Evolutionary conservation across 2,113 vertebrate species (phyloP), one percentile per base, ranked within the genome.

Genomic region (Siphamia tubifer): DNA sequence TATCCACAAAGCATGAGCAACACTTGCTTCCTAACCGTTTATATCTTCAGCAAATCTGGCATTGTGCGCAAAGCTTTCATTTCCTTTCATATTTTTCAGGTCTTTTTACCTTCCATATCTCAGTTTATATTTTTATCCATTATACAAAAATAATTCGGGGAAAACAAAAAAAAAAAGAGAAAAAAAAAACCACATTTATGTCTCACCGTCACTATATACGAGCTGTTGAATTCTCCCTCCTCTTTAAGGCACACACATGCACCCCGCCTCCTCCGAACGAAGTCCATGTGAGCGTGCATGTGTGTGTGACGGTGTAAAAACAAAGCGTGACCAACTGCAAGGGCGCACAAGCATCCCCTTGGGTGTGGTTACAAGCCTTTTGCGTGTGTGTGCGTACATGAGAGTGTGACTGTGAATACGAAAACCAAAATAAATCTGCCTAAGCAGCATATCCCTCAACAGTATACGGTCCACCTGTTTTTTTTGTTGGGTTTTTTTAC

Each of bases 1-100:
- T 92, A 92, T 91, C 83, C 90, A 92, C 89, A 87, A 90, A 85
- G 91, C 92, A 94, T 93, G 92, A 91, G 85, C 86, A 89, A 77
- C 90, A 91, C 88, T 89, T 74, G 88, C 87, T 90, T 91, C 88
- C 84, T 88, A 87, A 89, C 82, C 73, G 79, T 91, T 82, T 90
- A 88, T 92, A 84, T 84, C 68, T 82, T 88, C 85, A 74, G 79
- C 79, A 74, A 73, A 85, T 81, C 77, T 85, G 73, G 79, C 86
- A 81, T 84, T 76, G 75, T 86, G 79, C n/a, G 62, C 80, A 84
- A 80, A 79, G 82, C 86, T 84, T 83, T 79, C 67, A 15, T 75
- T 67, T 72, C 23, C 52, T 78, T 71, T 43, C n/a, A n/a, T 30
- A 15, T n/a, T 54, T 81, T 81, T 83, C 76, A 69, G 67, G 27